Evolutionary conservation across 2,797 vertebrate genomes (phyloP).

Genomic region (Leptatherina wallacei): DNA sequence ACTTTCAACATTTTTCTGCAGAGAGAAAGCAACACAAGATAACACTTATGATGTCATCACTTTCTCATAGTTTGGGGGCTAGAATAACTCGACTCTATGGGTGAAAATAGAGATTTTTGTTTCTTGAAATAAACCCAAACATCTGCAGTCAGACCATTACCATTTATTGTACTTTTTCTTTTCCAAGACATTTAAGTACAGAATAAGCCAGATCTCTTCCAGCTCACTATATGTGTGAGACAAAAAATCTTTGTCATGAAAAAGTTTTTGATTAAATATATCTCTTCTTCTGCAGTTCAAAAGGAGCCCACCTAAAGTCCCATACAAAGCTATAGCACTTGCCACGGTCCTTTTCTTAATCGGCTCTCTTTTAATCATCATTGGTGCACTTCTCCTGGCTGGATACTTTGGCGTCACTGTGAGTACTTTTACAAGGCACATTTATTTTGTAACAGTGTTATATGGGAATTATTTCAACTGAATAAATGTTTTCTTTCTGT

Average conservation of each 20-base stretch:
- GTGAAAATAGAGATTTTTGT: not conserved
- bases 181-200: not conserved
- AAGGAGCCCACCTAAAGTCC: slow-evolving; percentile 94
- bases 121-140: not conserved
- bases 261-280: slow-evolving; percentile 41
- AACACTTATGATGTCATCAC: not conserved
- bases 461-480: not conserved
- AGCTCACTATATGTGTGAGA: slow-evolving; percentile 9
- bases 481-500: slow-evolving; percentile 24
- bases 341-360: slow-evolving; percentile 93
- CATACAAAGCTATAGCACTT: slow-evolving; percentile 95
- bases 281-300: slow-evolving; percentile 87
- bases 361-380: slow-evolving; percentile 92
- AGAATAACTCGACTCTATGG: not conserved
- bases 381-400: slow-evolving; percentile 91
- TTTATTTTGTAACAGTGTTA: not conserved
- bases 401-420: slow-evolving; percentile 94
- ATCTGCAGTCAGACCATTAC: not conserved
- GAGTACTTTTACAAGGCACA: slow-evolving; percentile 67
- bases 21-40: not conserved
- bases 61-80: not conserved
- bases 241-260: slow-evolving; percentile 9
- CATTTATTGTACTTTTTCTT: too few species aligned
- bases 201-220: too few species aligned
- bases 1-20: not conserved